These are phyloP conservation scores for Cerceris ruficornis DNA, from an alignment of 2,888 invertebrate genomes.

Conservation along the genomic window DNA sequence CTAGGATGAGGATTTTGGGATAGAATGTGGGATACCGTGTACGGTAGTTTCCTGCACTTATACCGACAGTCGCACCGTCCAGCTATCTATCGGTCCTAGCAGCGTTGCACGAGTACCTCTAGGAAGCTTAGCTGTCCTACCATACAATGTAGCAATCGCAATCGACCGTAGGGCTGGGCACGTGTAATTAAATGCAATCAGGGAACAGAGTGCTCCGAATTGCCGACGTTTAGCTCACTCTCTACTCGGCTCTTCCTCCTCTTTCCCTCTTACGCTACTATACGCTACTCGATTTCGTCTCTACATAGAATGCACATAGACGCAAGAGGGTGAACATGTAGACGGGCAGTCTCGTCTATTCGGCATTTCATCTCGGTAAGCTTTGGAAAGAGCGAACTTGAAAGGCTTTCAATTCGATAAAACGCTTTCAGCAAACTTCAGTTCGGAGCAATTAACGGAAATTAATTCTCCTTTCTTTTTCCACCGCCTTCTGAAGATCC, in stretches of 20 bases:
- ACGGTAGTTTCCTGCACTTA: slow-evolving; percentile 42
- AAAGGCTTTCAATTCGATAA: slow-evolving; percentile 72
- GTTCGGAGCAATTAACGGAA: slow-evolving; percentile 75
- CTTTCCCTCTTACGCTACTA: slow-evolving; percentile 53
- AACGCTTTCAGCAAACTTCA: slow-evolving; percentile 71
- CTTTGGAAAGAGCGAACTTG: slow-evolving; percentile 62
- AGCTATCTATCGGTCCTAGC: slow-evolving; percentile 57
- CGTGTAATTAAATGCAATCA: slow-evolving; percentile 81
- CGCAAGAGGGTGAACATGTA: slow-evolving; percentile 33
- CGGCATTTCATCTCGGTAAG: slow-evolving; percentile 59
- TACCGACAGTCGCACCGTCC: slow-evolving; percentile 21
- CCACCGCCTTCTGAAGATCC: slow-evolving; percentile 27
- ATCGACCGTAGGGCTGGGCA: slow-evolving; percentile 70
- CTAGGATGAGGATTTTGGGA: background rate
- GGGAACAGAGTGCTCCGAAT: slow-evolving; percentile 78
- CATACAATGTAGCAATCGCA: slow-evolving; percentile 77
- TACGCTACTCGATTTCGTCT: slow-evolving; percentile 29
- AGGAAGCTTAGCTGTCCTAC: slow-evolving; percentile 65
- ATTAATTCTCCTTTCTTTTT: slow-evolving; percentile 73
- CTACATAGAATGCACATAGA: slow-evolving; percentile 18
- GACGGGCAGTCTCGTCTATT: slow-evolving; percentile 50
- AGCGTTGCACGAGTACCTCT: slow-evolving; percentile 54
- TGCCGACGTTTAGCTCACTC: slow-evolving; percentile 75
- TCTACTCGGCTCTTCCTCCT: slow-evolving; percentile 47
- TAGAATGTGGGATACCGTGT: slow-evolving; percentile 23